Percentiles rank a stretch among this genome's conserved stretches.
phyloP scores from a whole-genome alignment of 1,140 invertebrate genomes.

The Chironomus tepperi region DNA sequence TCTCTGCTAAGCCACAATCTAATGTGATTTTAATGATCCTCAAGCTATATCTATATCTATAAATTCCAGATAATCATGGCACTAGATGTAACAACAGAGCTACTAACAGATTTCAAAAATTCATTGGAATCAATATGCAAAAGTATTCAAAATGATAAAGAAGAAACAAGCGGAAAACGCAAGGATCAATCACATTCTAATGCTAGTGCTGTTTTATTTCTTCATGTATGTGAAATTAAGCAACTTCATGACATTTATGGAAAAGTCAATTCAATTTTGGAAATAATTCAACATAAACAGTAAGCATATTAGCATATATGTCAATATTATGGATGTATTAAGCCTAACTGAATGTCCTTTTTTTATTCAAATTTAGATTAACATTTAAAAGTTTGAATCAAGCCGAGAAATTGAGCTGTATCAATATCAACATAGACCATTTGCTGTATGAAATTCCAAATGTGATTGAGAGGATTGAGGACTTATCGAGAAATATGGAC shows the following conservation, averaged over 20 bases:
- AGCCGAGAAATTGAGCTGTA: slow-evolving; percentile 48
- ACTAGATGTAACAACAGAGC: slow-evolving; percentile 6
- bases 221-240: slow-evolving; percentile 37
- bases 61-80: slow-evolving; percentile 13
- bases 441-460: slow-evolving; percentile 54
- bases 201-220: slow-evolving; percentile 29
- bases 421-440: slow-evolving; percentile 52
- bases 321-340: not conserved
- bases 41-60: too few species aligned
- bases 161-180: slow-evolving; percentile 18
- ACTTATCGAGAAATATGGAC: slow-evolving; percentile 49
- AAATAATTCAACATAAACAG: slow-evolving; percentile 38
- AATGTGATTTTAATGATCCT: too few species aligned
- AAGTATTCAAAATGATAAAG: slow-evolving; percentile 29
- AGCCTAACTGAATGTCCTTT: not conserved
- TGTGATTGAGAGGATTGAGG: slow-evolving; percentile 51
- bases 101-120: slow-evolving; percentile 10
- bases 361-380: not conserved
- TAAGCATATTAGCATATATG: slow-evolving; percentile 25
- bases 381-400: slow-evolving; percentile 40
- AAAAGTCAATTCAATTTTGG: slow-evolving; percentile 33
- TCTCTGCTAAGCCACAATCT: too few species aligned
- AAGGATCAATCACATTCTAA: slow-evolving; percentile 27
- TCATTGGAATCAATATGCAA: slow-evolving; percentile 23
- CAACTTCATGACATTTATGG: slow-evolving; percentile 38